Conservation (phyloP, 2,113 vertebrate species). For the Antidorcas marsupialis region DNA sequence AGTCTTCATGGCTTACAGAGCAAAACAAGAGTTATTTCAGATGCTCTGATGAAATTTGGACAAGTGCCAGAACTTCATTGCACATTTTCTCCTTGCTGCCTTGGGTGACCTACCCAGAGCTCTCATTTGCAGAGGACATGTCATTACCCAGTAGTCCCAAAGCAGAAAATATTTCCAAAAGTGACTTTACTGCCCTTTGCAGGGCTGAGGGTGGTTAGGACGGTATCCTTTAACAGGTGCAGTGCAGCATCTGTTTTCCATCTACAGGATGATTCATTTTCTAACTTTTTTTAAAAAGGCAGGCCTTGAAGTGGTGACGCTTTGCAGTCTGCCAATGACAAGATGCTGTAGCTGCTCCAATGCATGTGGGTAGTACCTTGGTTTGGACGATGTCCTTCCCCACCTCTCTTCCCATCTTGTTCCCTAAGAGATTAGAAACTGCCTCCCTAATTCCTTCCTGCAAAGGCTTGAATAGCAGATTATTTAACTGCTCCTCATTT, state of each 20-base stretch:
- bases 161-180: slow-evolving; percentile 19
- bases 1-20: neutral
- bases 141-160: neutral
- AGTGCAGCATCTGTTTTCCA: neutral
- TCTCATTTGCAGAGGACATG: neutral
- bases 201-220: neutral
- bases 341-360: neutral
- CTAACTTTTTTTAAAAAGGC: neutral
- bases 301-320: neutral
- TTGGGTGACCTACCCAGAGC: neutral
- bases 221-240: neutral
- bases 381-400: neutral
- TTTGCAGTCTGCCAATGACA: neutral
- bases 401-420: neutral
- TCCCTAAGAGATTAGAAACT: neutral
- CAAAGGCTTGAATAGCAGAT: neutral
- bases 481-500: neutral
- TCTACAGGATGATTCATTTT: neutral
- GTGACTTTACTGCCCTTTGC: neutral
- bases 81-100: neutral
- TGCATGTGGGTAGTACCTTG: neutral
- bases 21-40: neutral
- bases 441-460: neutral
- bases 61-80: neutral
- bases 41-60: neutral